Conservation (phyloP, 2,888 invertebrate genomes). For the Rhamnusium bicolor region DNA sequence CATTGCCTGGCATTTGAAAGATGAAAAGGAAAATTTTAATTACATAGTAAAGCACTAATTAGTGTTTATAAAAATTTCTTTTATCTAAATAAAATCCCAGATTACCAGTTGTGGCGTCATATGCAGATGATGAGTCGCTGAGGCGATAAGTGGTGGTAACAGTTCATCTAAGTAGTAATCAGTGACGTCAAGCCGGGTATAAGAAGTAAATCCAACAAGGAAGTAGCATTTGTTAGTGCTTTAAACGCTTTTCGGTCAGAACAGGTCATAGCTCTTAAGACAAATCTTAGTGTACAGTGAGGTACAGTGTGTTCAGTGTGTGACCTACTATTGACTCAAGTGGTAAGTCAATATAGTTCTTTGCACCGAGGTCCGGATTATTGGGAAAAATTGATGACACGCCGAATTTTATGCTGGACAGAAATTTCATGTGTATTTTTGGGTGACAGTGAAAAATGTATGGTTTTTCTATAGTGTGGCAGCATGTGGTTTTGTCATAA, state of each 20-base stretch:
- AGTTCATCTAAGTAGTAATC: conserved; percentile 36
- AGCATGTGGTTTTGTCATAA: background rate
- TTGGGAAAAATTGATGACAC: conserved; percentile 24
- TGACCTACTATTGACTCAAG: conserved; percentile 54
- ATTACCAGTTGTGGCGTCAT: background rate
- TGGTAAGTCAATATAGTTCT: conserved; percentile 47
- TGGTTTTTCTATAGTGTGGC: background rate
- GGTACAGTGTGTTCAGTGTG: conserved; percentile 38
- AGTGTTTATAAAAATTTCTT: background rate
- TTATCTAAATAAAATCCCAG: background rate
- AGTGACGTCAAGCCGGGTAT: conserved; percentile 66
- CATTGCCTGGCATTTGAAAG: too few species aligned
- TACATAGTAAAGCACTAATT: background rate
- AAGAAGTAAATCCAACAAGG: conserved; percentile 65
- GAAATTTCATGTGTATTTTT: background rate
- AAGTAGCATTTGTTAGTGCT: conserved; percentile 65
- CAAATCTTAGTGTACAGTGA: conserved; percentile 25
- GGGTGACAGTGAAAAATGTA: conserved; percentile 10
- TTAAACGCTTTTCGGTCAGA: conserved; percentile 64
- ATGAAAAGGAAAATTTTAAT: background rate
- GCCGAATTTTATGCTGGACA: conserved; percentile 11
- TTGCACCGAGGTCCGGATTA: conserved; percentile 29
- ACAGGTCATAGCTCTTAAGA: conserved; percentile 66
- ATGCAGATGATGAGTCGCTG: conserved; percentile 29
- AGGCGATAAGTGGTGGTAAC: conserved; percentile 42